Evolutionary conservation across 92 coral and sea anemone species (phyloP).

Genomic region (Nematostella vectensis): DNA sequence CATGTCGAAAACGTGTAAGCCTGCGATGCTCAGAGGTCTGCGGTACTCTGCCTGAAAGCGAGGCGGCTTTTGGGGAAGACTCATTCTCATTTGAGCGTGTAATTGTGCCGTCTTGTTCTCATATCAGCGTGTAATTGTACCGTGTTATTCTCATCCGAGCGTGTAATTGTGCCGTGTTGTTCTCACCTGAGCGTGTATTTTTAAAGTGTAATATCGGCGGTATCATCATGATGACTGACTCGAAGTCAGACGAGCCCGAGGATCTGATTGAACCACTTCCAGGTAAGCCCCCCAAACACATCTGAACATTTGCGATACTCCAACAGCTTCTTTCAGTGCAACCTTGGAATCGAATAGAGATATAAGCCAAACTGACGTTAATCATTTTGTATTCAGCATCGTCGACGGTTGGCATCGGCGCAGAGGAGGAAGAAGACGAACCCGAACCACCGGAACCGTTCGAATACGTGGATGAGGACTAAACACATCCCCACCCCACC

Average conservation of each 20-base stretch:
- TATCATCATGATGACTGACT: conserved; percentile 91
- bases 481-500: conserved; percentile 5
- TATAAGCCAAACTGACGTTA: background rate
- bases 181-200: background rate
- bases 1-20: too few species aligned
- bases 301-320: background rate
- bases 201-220: conserved; percentile 81
- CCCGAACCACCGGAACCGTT: conserved; percentile 98
- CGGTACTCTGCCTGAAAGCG: too few species aligned
- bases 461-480: conserved; percentile 90
- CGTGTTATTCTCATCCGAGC: too few species aligned
- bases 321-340: background rate
- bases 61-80: too few species aligned
- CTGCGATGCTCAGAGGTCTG: too few species aligned
- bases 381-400: conserved; percentile 18
- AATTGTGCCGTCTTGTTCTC: too few species aligned
- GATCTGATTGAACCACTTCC: conserved; percentile 97
- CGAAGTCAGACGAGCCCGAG: conserved; percentile 91
- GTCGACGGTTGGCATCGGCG: conserved; percentile 68
- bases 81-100: too few species aligned
- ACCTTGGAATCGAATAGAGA: background rate
- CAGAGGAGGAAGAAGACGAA: conserved; percentile 91
- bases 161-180: too few species aligned
- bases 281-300: too few species aligned
- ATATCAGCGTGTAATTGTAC: too few species aligned